These are phyloP conservation scores for Mesitornis unicolor DNA, from an alignment of 2,113 vertebrate genomes.

Conservation along the genomic window DNA sequence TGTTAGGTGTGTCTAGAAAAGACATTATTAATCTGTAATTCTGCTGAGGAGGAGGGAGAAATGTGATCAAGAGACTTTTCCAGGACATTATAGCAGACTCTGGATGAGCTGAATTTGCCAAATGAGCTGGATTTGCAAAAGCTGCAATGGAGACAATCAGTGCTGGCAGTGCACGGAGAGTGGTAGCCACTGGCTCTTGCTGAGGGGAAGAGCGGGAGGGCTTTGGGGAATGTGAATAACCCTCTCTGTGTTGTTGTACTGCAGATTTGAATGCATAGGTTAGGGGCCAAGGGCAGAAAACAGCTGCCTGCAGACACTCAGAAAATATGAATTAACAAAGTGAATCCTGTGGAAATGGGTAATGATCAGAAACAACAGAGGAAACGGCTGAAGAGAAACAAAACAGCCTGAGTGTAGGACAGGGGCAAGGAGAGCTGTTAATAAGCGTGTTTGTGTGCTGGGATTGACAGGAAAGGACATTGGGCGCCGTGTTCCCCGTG, in stretches of 20 bases:
- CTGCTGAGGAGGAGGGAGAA: neutral
- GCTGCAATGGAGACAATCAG: neutral
- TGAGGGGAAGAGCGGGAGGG: neutral
- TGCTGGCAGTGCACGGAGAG: neutral
- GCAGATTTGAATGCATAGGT: neutral
- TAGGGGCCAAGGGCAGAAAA: neutral
- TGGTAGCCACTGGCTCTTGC: neutral
- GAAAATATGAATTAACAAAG: neutral
- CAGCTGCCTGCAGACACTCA: neutral
- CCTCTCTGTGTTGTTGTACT: neutral
- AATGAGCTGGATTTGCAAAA: neutral
- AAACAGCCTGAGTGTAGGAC: neutral
- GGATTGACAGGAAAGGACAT: neutral
- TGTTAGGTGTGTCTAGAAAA: neutral
- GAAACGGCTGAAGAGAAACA: neutral
- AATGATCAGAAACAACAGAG: neutral
- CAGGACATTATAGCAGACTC: neutral
- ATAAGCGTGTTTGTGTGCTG: neutral
- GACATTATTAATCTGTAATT: neutral
- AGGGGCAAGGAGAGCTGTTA: neutral
- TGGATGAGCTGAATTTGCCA: neutral
- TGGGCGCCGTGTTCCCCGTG: neutral
- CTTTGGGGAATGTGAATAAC: neutral
- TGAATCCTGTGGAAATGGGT: neutral
- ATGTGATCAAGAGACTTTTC: neutral